Percentiles rank a stretch among this genome's conserved stretches.
Evolutionary conservation across 2,888 invertebrate species (phyloP).

Genomic region (Dichetophora obliterata): DNA sequence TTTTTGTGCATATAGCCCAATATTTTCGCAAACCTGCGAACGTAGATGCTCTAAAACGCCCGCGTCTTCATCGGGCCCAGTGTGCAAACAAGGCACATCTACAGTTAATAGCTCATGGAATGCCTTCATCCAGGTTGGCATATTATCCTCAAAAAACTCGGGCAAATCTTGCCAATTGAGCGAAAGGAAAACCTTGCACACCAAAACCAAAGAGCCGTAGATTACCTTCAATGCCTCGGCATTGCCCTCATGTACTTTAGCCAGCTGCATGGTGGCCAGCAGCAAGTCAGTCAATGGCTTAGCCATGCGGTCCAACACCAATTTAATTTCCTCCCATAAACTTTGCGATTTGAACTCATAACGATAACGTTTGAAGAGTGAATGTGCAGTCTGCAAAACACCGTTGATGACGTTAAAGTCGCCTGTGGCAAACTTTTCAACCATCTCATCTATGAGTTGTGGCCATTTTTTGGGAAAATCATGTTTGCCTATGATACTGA

Average conservation of each 20-base stretch:
- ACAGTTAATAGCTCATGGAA: constrained; percentile 85
- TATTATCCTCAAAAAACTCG: constrained; percentile 99
- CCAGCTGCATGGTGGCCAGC: constrained; percentile 88
- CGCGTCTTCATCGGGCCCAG: constrained; percentile 86
- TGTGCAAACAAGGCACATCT: constrained; percentile 83
- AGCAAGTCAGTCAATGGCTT: constrained; percentile 93
- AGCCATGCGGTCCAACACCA: constrained; percentile 94
- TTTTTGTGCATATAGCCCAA: constrained; percentile 94
- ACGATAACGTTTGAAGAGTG: constrained; percentile 95
- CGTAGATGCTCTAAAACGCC: constrained; percentile 92
- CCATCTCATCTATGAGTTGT: constrained; percentile 91
- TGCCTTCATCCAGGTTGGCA: constrained; percentile 94
- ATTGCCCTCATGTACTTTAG: constrained; percentile 83
- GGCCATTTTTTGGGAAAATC: constrained; percentile 99
- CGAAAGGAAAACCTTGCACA: constrained; percentile 96
- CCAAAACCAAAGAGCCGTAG: constrained; percentile 88
- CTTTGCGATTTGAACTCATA: constrained; percentile 95
- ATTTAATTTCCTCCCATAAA: constrained; percentile 97
- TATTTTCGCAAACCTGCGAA: constrained; percentile 96
- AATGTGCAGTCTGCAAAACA: constrained; percentile 94
- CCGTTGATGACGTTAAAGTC: constrained; percentile 97
- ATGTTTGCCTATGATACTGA: constrained; percentile 94
- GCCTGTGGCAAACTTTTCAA: constrained; percentile 89
- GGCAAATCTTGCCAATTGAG: constrained; percentile 98
- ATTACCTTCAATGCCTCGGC: constrained; percentile 86